Percentiles rank a stretch among this genome's conserved stretches.
Evolutionary conservation across 2,113 vertebrate genomes (phyloP).

Genomic region (Willisornis vidua): DNA sequence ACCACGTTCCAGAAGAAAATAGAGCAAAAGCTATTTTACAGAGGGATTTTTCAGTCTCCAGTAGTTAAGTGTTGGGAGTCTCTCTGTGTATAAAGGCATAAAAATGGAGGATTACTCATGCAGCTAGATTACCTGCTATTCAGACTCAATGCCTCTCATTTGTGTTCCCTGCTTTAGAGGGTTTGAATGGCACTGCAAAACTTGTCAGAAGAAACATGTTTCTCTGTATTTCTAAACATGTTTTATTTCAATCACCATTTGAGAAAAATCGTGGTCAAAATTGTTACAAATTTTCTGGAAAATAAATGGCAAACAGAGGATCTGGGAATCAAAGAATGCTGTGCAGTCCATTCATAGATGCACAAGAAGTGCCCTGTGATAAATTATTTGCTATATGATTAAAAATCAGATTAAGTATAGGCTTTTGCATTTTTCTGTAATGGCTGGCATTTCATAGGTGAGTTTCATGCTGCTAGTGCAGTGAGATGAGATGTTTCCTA

Average conservation of each 20-base stretch:
- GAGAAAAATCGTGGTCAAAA: background rate
- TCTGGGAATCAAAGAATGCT: background rate
- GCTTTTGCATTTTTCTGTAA: background rate
- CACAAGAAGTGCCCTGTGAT: background rate
- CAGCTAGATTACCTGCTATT: background rate
- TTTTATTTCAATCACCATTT: background rate
- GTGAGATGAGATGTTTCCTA: background rate
- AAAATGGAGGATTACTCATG: conserved; percentile 13
- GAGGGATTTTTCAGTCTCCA: background rate
- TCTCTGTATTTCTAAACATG: background rate
- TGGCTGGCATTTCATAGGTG: background rate
- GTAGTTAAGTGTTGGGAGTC: background rate
- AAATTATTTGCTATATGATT: background rate
- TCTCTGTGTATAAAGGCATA: background rate
- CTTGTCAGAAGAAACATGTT: background rate
- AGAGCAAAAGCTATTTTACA: background rate
- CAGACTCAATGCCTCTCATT: background rate
- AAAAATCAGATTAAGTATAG: background rate
- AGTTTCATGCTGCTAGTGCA: background rate
- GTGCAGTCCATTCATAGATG: background rate
- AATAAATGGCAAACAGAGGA: background rate
- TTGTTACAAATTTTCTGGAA: background rate
- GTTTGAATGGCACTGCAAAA: background rate
- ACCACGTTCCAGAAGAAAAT: background rate
- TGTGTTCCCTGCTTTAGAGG: background rate